Percentiles rank a stretch among this genome's conserved stretches.
These are phyloP conservation scores for Himalopsyche tibetana DNA, from an alignment of 2,888 invertebrate genomes.

Conservation along the genomic window DNA sequence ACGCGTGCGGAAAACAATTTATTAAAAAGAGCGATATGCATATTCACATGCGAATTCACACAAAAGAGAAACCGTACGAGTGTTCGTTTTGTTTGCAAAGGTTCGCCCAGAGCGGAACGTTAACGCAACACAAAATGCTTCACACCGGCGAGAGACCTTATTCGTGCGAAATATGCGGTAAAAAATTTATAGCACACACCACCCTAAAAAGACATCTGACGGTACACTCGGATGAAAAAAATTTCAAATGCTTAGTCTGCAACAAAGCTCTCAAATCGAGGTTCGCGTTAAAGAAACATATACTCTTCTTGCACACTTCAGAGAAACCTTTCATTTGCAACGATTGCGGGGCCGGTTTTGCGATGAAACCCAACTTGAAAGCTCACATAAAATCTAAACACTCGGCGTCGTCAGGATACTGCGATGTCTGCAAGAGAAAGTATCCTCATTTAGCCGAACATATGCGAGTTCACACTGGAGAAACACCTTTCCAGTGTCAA, in stretches of 20 bases:
- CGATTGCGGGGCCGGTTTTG: slow-evolving; percentile 75
- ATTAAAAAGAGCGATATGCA: slow-evolving; percentile 70
- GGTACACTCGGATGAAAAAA: slow-evolving; percentile 60
- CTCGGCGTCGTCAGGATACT: slow-evolving; percentile 77
- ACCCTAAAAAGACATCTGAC: slow-evolving; percentile 51
- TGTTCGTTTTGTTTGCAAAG: slow-evolving; percentile 70
- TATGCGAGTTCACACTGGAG: slow-evolving; percentile 78
- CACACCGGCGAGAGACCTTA: slow-evolving; percentile 67
- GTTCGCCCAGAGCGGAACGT: slow-evolving; percentile 71
- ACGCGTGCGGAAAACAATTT: slow-evolving; percentile 73
- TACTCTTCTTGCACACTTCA: slow-evolving; percentile 69
- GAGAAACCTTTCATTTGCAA: slow-evolving; percentile 72
- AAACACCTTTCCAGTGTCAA: slow-evolving; percentile 73
- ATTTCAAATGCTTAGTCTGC: slow-evolving; percentile 60
- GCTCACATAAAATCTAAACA: slow-evolving; percentile 77
- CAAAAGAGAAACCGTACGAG: slow-evolving; percentile 72
- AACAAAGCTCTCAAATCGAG: slow-evolving; percentile 56
- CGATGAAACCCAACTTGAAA: slow-evolving; percentile 77
- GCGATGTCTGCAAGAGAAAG: slow-evolving; percentile 75
- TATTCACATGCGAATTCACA: slow-evolving; percentile 72
- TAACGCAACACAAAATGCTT: slow-evolving; percentile 69
- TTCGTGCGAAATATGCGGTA: slow-evolving; percentile 58
- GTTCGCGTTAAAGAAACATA: slow-evolving; percentile 57
- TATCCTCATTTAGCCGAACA: slow-evolving; percentile 77
- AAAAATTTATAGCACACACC: slow-evolving; percentile 53